phyloP scores from a whole-genome alignment of 2,888 invertebrate species.

The Hermaeophaga mercurialis region DNA sequence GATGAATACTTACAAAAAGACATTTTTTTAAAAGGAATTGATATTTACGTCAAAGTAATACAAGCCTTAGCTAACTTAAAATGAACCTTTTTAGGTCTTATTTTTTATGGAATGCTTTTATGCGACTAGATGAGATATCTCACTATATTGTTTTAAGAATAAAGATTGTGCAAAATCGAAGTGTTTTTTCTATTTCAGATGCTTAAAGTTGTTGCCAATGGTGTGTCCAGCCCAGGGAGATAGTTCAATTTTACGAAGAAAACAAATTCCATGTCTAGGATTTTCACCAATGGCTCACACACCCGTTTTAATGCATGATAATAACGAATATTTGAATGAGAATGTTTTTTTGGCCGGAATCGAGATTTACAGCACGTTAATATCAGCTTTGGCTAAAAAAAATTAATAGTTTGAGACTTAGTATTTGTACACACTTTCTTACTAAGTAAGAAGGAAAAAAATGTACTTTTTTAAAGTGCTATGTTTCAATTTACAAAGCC shows the following conservation, averaged over 20 bases:
- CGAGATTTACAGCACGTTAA: not conserved
- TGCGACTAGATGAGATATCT: not conserved
- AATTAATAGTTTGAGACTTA: too few species aligned
- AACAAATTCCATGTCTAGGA: not conserved
- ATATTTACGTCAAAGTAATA: constrained; percentile 74
- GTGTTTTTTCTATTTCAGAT: not conserved
- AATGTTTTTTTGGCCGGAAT: not conserved
- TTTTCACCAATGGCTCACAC: not conserved
- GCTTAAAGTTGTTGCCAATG: not conserved
- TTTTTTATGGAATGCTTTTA: not conserved
- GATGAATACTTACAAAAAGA: constrained; percentile 81
- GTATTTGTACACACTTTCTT: too few species aligned
- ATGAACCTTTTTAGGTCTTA: not conserved
- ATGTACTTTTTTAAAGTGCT: too few species aligned
- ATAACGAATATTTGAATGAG: not conserved
- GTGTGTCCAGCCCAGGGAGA: not conserved
- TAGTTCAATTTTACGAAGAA: not conserved
- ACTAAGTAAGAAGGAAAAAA: too few species aligned
- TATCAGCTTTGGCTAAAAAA: constrained; percentile 1
- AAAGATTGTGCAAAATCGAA: not conserved
- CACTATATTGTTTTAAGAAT: not conserved
- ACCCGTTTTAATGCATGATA: not conserved
- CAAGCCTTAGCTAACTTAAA: constrained; percentile 62
- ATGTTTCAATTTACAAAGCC: too few species aligned
- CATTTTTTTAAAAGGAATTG: constrained; percentile 78